Base-by-base conservation (phyloP, 2,888 invertebrate genomes). In the Yponomeuta sedellus region DNA sequence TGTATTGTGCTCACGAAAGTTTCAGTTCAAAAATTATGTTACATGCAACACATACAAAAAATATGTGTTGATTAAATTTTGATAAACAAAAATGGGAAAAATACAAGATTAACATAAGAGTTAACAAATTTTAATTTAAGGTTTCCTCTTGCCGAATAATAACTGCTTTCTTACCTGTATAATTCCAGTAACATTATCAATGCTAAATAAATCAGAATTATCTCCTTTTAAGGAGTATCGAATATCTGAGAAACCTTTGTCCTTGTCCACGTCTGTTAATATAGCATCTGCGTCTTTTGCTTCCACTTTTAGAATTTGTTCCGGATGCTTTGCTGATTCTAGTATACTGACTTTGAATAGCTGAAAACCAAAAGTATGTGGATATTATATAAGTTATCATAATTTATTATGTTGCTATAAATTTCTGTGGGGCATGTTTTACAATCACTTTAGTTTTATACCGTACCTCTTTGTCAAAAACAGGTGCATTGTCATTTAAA, bases 401-500 rank as follows among this genome's bases (percentile, higher is more conserved):
- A 12, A 44, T 52, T 52, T 52, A 16, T 12, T 52, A 2, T 52
- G 44, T 16, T 3, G 12, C 16, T 12, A 4, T 52, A 12, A 52
- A 12, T 12, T 52, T 16, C 16, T 16, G 8, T 52, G 0, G 2
- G 12, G 44, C 16, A 59, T 59, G 11, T 12, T 12, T 59, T 59
- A 34, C 34, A 8, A 34, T 5, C 34, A 8, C 6, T 34, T 0
- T 8, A 10, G 4, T 20, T 59, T 16, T 61, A 10, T 62, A 73
- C 76, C 34, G 80, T 79, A 93, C 94, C 71, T 92, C 91, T 72
- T 94, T 92, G 66, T 92, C 92, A 78, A 96, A 96, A 63, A 91
- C 83, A 0, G 97, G 97, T 68, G 92, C 92, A 78, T 97, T 96
- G 75, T 97, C 97, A 76, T 97, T 97, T 0, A 95, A 92, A 77